Evolutionary conservation across 1,140 invertebrate genomes (phyloP), one percentile per base, ranked within the genome.

Genomic region (Harlomillsia oculata): DNA sequence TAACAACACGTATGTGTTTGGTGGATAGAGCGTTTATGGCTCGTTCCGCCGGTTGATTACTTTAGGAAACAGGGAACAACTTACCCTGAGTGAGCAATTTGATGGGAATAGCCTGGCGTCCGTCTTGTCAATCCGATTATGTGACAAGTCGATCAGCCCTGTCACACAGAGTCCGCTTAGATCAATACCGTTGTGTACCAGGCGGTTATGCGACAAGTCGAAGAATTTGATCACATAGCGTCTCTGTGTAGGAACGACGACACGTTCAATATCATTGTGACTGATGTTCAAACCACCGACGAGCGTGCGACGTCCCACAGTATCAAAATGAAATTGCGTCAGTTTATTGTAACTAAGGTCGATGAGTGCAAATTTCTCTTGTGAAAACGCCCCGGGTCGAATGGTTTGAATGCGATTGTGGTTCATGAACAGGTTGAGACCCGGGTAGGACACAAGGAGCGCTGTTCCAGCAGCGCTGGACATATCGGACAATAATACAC

Each of bases 271-370:
- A 6, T 76, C 70, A 70, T 93, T 93, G 60, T 80, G 77, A 43
- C 83, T 85, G 1, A 93, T 69, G 69, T 93, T 86, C 13, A 93
- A 85, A 82, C 69, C 84, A 79, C 67, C 82, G 79, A 67, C 81
- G 77, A 43, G 91, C 69, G n/a, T 77, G 71, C 57, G 78, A 77
- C 43, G 91, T 79, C 78, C 79, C 67, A 90, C 85, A 2, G 79
- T 80, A 63, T 81, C 80, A 48, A 78, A 82, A 48, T 83, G 80
- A 58, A 92, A 74, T 21, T 77, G 73, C 0, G 72, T 75, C 30
- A 92, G 80, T 59, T 76, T 73, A 67, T 92, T 92, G 69, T 83
- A 81, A 1, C 84, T 83, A 36, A 88, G 67, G 65, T 82, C 78
- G 11, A 87, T 75, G 59, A 80, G 77, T 13, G 61, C 28, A 46